These are phyloP conservation scores for Scaptomyza graminum DNA, from an alignment of 1,140 invertebrate genomes.

Conservation along the genomic window DNA sequence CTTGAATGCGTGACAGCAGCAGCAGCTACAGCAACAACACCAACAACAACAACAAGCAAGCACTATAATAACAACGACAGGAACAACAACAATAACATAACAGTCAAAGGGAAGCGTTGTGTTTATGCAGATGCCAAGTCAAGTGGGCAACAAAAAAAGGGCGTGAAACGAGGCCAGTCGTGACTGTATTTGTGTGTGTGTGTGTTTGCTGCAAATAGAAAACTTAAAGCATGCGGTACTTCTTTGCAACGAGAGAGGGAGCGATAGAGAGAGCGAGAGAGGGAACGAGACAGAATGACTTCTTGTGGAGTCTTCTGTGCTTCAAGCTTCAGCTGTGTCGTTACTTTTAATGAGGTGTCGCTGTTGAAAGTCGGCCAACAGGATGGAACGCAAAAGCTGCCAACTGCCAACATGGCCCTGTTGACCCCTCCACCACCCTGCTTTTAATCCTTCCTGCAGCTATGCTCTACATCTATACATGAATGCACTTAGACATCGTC, in stretches of 20 bases:
- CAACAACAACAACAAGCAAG: slow-evolving; percentile 18
- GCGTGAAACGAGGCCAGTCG: not conserved
- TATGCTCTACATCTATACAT: slow-evolving; percentile 39
- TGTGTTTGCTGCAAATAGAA: slow-evolving; percentile 49
- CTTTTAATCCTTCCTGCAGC: too few relatives aligned
- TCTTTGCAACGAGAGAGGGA: slow-evolving; percentile 5
- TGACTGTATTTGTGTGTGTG: slow-evolving; percentile 15
- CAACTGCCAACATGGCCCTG: slow-evolving; percentile 55
- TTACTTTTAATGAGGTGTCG: slow-evolving; percentile 82
- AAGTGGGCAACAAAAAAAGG: slow-evolving; percentile 51
- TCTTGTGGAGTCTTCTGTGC: slow-evolving; percentile 35
- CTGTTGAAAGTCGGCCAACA: slow-evolving; percentile 69
- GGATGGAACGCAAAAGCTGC: slow-evolving; percentile 26
- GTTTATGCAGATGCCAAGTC: slow-evolving; percentile 78
- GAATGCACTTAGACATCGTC: slow-evolving; percentile 71
- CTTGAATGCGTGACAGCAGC: slow-evolving; percentile 49
- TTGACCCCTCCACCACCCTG: slow-evolving; percentile 18
- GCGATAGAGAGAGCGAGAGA: slow-evolving; percentile 24
- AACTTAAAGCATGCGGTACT: slow-evolving; percentile 70
- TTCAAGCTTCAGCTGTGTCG: slow-evolving; percentile 60
- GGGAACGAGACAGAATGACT: slow-evolving; percentile 36
- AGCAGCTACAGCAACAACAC: slow-evolving; percentile 18
- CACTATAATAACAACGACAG: slow-evolving; percentile 19
- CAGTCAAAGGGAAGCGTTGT: slow-evolving; percentile 49
- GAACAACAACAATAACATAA: slow-evolving; percentile 25